These are phyloP conservation scores for Augiades crinisus DNA, from an alignment of 2,888 invertebrate genomes.

Conservation along the genomic window DNA sequence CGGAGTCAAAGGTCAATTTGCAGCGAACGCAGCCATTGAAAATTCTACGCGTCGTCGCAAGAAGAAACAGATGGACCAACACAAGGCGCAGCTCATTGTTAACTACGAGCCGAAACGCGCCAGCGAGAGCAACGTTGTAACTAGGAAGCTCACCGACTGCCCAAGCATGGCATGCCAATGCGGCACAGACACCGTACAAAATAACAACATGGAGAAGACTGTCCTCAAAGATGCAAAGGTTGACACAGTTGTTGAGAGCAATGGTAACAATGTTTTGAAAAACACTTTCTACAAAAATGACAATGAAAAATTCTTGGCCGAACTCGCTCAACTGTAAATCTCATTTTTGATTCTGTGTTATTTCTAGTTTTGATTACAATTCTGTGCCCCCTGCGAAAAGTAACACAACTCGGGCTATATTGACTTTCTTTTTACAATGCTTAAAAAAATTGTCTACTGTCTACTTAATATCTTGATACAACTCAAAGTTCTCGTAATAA, in stretches of 20 bases:
- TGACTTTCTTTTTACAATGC: too few species aligned
- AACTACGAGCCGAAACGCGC: conserved; percentile 38
- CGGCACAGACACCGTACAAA: conserved; percentile 33
- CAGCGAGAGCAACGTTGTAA: conserved; percentile 31
- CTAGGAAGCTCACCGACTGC: conserved; percentile 34
- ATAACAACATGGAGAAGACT: conserved; percentile 44
- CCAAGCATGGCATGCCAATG: conserved; percentile 35
- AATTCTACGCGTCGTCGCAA: conserved; percentile 38
- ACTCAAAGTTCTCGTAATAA: too few species aligned
- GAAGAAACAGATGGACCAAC: conserved; percentile 37
- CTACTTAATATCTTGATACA: too few species aligned
- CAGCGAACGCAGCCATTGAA: conserved; percentile 19
- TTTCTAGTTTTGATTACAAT: neutral
- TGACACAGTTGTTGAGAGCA: conserved; percentile 50
- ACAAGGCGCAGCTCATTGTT: conserved; percentile 42
- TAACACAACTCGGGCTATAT: too few species aligned
- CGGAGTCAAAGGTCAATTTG: conserved; percentile 34
- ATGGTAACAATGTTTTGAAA: conserved; percentile 51
- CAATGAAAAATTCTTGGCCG: conserved; percentile 44
- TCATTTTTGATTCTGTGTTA: neutral
- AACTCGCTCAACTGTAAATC: conserved; percentile 53
- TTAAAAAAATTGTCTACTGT: too few species aligned
- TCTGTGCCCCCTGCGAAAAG: too few species aligned
- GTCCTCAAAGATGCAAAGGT: conserved; percentile 31
- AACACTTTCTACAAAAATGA: conserved; percentile 31